A percentile compares a stretch with the other conserved stretches of the same genome.
Conservation (phyloP, 2,113 vertebrate species). For the Elgaria multicarinata region DNA sequence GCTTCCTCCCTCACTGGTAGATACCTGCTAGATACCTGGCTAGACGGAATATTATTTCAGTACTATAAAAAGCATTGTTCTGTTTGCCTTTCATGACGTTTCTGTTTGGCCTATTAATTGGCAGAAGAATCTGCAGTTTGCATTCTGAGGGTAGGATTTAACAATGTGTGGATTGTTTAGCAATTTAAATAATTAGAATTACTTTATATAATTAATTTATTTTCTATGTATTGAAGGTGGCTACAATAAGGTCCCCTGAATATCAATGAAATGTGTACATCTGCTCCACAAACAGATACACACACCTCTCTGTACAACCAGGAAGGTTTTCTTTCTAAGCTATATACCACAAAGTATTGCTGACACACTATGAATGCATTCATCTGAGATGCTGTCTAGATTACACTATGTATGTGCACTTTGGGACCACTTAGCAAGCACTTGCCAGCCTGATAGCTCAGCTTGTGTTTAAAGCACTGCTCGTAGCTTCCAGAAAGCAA, state of each 20-base stretch:
- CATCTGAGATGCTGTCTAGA: neutral
- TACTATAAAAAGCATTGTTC: neutral
- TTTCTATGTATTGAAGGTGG: neutral
- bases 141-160: neutral
- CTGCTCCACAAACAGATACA: neutral
- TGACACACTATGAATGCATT: slow-evolving; percentile 16
- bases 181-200: neutral
- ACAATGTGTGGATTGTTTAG: neutral
- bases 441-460: slow-evolving; percentile 4
- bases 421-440: slow-evolving; percentile 11
- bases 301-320: neutral
- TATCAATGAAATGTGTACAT: neutral
- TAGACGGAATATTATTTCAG: neutral
- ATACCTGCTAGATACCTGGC: neutral
- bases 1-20: too few species aligned
- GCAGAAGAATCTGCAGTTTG: neutral
- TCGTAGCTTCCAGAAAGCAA: neutral
- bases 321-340: neutral
- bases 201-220: neutral
- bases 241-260: neutral
- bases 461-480: slow-evolving; percentile 3
- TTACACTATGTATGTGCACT: neutral
- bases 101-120: neutral
- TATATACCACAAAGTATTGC: neutral
- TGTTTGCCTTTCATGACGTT: neutral